Base-by-base conservation (phyloP, 2,888 invertebrate species). In the Kuschelorhynchus macadamiae region DNA sequence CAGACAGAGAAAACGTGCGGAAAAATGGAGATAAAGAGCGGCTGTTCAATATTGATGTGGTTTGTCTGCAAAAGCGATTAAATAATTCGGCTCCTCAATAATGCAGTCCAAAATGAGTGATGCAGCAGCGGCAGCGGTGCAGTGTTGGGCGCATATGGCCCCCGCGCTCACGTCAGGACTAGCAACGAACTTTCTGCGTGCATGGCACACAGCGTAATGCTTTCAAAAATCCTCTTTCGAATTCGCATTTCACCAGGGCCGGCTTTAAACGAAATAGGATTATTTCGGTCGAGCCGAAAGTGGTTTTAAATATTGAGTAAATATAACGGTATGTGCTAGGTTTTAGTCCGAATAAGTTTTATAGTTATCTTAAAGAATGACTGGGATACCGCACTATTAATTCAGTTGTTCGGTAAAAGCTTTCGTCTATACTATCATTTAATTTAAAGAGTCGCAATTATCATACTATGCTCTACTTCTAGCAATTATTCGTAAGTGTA, bases 61-160 rank as follows among this genome's bases (percentile, higher is more conserved):
- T 76, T 76, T 77, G 81, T 81, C 81, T 81, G 80, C 79, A 79
- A 80, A 80, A 80, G 77, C 80, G 79, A 81, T 81, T 80, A 79
- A 81, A 81, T 81, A 80, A 81, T 81, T 81, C 77, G 78, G 72
- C 75, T 79, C 76, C 77, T 81, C 79, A 80, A 81, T 81, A 81
- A 81, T 81, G 77, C 77, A 80, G 74, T 74, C 74, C 65, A 70
- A 49, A 77, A 77, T 72, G 77, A 76, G 75, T 77, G 77, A 74
- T 75, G 75, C 67, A 44, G 46, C 47, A 41, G 57, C 57, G 67
- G n/a, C 61, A 56, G 14, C 44, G 52, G 59, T 57, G 59, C 57
- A 57, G 16, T 16, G 33, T 8, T 21, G 47, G 53, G 49, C 49
- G 65, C 69, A 69, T 69, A 62, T 73, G 73, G 71, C 71, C 74